These are phyloP conservation scores for Aphaenogaster ashmeadi DNA, from an alignment of 1,140 invertebrate genomes.

Conservation along the genomic window DNA sequence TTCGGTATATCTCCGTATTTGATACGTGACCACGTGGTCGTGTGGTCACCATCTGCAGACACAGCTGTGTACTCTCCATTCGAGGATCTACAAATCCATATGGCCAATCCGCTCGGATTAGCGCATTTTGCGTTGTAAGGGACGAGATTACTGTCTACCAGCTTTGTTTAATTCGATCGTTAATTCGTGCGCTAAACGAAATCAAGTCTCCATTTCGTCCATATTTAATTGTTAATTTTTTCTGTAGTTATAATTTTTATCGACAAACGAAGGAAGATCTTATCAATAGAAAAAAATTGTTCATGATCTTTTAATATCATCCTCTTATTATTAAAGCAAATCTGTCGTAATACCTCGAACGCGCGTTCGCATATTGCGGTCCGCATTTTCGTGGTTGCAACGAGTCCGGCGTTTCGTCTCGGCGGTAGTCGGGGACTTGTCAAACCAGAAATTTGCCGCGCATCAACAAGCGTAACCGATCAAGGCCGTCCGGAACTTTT, in stretches of 20 bases:
- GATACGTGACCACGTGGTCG: not conserved
- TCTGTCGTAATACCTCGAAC: not conserved
- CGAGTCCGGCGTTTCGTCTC: constrained; percentile 2
- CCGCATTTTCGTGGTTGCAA: constrained; percentile 26
- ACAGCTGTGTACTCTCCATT: constrained; percentile 12
- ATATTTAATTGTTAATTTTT: constrained; percentile 10
- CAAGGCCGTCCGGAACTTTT: constrained; percentile 45
- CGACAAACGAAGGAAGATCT: not conserved
- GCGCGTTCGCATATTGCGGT: not conserved
- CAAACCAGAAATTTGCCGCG: constrained; percentile 55
- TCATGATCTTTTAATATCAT: not conserved
- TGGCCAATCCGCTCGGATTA: constrained; percentile 28
- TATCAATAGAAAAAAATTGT: not conserved
- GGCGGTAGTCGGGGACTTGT: constrained; percentile 35
- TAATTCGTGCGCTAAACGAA: not conserved
- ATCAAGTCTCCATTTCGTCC: not conserved
- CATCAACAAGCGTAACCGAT: constrained; percentile 47
- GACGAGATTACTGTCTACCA: not conserved
- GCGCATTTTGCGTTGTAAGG: not conserved
- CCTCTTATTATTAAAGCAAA: not conserved
- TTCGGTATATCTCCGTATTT: not conserved
- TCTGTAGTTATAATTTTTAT: not conserved
- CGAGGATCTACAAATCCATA: constrained; percentile 14
- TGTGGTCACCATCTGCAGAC: constrained; percentile 35
- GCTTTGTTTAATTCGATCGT: not conserved